phyloP scores from a whole-genome alignment of 2,113 vertebrate species.

The Hippocampus comes region DNA sequence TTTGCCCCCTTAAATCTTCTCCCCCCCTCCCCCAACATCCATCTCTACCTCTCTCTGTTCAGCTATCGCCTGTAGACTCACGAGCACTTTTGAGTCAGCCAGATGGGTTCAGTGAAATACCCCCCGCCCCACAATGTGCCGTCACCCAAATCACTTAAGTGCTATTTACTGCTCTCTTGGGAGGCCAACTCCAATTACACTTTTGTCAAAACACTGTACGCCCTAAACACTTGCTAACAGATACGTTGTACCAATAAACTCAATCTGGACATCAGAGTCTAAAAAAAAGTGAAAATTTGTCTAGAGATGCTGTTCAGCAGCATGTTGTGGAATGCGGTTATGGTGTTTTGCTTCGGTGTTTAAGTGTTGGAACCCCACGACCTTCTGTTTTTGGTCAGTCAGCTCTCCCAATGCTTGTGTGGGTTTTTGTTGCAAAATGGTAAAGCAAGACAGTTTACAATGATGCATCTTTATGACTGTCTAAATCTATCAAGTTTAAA shows the following conservation, averaged over 20 bases:
- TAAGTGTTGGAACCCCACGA: background rate
- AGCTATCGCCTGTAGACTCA: constrained; percentile 41
- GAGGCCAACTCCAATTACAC: constrained; percentile 16
- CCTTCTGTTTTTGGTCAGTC: background rate
- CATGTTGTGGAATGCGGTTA: background rate
- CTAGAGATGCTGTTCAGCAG: constrained; percentile 16
- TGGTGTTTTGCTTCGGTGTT: background rate
- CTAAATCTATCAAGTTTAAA: background rate
- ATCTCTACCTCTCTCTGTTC: constrained; percentile 32
- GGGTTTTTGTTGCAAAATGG: background rate
- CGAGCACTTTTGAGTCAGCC: constrained; percentile 51
- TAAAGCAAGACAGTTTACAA: background rate
- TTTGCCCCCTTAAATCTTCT: constrained; percentile 57
- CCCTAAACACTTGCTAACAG: background rate
- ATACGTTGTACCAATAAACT: background rate
- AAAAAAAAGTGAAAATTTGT: background rate
- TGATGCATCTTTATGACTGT: background rate
- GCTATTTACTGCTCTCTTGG: constrained; percentile 19
- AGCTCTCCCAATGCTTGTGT: too few relatives aligned
- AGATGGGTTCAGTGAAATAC: constrained; percentile 54
- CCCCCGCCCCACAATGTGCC: constrained; percentile 18
- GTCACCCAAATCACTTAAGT: constrained; percentile 32
- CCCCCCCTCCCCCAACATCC: constrained; percentile 32
- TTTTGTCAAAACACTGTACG: constrained; percentile 14
- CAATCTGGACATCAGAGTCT: background rate